Base-by-base conservation (phyloP, 2,797 vertebrate genomes). In the Sebastes iracundus region DNA sequence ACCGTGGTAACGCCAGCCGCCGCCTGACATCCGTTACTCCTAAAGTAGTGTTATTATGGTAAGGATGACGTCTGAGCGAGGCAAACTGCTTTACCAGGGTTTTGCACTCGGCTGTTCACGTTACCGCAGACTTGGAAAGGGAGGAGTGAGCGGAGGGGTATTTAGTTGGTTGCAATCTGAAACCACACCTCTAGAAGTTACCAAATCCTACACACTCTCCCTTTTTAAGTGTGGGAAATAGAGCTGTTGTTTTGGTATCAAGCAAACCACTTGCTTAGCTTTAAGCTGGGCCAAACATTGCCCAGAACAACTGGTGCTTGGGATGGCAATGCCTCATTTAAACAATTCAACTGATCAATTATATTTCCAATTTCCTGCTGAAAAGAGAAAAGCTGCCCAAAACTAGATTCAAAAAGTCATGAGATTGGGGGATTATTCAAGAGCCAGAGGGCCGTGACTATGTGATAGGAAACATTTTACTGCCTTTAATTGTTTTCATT, bases 401-500 rank as follows among this genome's bases (percentile, higher is more conserved):
- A 20, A 20, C 46, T 49, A 49, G 46, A 49, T 49, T 49, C 2
- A 49, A 20, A 49, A 49, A 49, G 46, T 49, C 46, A 20, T 20
- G 46, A n/a, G 49, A 53, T 53, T n/a, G 18, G 20, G 49, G 20
- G 22, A 59, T 64, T 35, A 61, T 72, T 67, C 18, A n/a, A 69
- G 35, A 59, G n/a, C 10, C 32, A 61, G 25, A 12, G 32, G 63
- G 30, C 60, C 59, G 12, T 25, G 35, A 35, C 46, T 55, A 4
- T 55, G n/a, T 63, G 3, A 64, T 11, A 18, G 73, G 67, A 80
- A 80, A 56, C 18, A 18, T 72, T 80, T 64, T 42, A 61, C 75
- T 65, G 71, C 23, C 38, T 80, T 59, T 65, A 72, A 73, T 86
- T 80, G 33, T 79, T 86, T 78, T 81, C n/a, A 75, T 71, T 35